These are phyloP conservation scores for Montifringilla adamsi DNA, from an alignment of 2,113 vertebrate genomes.

Conservation along the genomic window DNA sequence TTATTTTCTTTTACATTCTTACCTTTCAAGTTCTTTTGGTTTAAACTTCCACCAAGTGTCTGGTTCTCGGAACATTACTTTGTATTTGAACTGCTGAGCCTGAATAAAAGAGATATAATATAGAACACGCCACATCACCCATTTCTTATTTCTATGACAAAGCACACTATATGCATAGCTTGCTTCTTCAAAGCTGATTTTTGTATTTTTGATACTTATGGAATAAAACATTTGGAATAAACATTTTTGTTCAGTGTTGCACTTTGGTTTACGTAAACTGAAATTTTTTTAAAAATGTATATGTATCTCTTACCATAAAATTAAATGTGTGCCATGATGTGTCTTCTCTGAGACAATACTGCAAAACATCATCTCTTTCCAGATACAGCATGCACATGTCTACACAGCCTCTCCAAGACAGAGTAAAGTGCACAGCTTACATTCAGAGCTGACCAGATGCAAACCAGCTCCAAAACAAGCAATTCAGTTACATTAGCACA, in stretches of 20 bases:
- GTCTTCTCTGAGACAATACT: neutral
- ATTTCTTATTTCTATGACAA: conserved; percentile 10
- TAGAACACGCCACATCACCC: neutral
- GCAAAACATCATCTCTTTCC: neutral
- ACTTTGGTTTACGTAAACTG: neutral
- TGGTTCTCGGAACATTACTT: conserved; percentile 91
- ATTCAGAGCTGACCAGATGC: neutral
- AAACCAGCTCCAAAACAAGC: neutral
- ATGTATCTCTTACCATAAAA: neutral
- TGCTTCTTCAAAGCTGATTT: neutral
- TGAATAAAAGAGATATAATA: conserved; percentile 57
- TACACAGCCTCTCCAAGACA: neutral
- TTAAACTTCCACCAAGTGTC: conserved; percentile 97
- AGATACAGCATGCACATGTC: neutral
- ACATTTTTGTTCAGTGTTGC: neutral
- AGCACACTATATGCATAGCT: neutral
- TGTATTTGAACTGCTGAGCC: conserved; percentile 89
- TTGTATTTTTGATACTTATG: neutral
- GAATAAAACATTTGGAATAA: neutral
- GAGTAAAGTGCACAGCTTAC: neutral
- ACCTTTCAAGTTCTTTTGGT: conserved; percentile 93
- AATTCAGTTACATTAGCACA: neutral
- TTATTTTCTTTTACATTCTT: conserved; percentile 37
- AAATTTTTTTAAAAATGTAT: neutral
- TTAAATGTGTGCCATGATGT: neutral